Evolutionary conservation across 2,797 vertebrate species (phyloP).

Genomic region (Crenichthys baileyi): DNA sequence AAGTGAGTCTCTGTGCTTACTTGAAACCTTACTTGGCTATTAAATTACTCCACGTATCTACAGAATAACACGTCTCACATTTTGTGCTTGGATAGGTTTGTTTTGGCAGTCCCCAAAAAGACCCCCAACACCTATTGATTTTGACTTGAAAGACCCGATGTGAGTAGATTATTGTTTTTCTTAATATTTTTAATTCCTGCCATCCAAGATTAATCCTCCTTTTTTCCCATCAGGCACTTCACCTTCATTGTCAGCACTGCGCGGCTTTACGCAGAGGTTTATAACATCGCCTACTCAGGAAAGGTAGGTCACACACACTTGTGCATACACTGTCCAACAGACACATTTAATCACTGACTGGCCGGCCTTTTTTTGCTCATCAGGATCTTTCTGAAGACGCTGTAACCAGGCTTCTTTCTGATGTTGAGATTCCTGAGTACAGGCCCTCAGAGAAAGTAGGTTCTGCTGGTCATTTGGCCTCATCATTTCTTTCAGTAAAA

Average conservation of each 20-base stretch:
- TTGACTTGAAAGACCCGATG: conserved; percentile 92
- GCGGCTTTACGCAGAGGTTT: conserved; percentile 89
- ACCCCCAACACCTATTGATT: conserved; percentile 91
- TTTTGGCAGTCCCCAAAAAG: conserved; percentile 99
- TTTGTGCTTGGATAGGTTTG: conserved; percentile 83
- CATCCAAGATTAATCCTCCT: conserved; percentile 10
- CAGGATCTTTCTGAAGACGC: conserved; percentile 88
- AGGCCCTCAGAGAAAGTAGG: conserved; percentile 92
- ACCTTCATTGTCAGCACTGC: conserved; percentile 90
- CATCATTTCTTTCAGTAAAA: not conserved
- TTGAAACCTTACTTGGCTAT: not conserved
- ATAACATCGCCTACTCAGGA: conserved; percentile 88
- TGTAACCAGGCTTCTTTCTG: conserved; percentile 82
- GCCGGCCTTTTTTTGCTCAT: not conserved
- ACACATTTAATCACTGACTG: not conserved
- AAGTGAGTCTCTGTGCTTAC: conserved; percentile 84
- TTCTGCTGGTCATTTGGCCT: not conserved
- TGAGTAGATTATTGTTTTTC: conserved; percentile 78
- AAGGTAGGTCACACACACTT: conserved; percentile 77
- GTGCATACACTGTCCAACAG: not conserved
- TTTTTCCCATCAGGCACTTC: conserved; percentile 84
- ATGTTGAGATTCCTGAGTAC: conserved; percentile 90
- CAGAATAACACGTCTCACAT: not conserved
- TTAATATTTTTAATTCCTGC: not conserved
- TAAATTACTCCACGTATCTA: not conserved